phyloP scores from a whole-genome alignment of 2,113 vertebrate genomes.

The Antechinus flavipes region DNA sequence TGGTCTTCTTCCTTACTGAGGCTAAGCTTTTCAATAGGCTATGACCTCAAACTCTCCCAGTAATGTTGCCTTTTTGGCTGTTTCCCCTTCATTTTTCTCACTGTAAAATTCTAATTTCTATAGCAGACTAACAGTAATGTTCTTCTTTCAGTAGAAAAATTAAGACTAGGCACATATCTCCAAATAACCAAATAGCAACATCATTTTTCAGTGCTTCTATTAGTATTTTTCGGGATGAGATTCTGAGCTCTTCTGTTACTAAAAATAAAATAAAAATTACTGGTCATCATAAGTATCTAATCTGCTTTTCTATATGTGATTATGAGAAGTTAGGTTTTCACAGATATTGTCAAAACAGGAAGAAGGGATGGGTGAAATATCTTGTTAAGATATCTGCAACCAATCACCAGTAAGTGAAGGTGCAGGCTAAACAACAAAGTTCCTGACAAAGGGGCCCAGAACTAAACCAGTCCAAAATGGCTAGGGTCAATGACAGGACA shows the following conservation, averaged over 20 bases:
- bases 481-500: too few relatives aligned
- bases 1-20: neutral
- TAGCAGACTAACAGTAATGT: neutral
- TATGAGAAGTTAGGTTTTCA: too few relatives aligned
- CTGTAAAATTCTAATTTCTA: neutral
- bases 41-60: neutral
- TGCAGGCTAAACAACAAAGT: too few relatives aligned
- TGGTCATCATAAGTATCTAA: neutral
- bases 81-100: neutral
- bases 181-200: neutral
- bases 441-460: neutral
- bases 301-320: conserved; percentile 6
- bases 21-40: neutral
- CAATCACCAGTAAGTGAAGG: too few relatives aligned
- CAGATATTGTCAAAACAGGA: too few relatives aligned
- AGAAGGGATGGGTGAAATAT: too few relatives aligned
- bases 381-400: too few relatives aligned
- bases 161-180: neutral
- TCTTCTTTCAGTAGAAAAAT: neutral
- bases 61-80: neutral
- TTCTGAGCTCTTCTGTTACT: neutral
- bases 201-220: neutral
- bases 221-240: conserved; percentile 14
- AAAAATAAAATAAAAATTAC: conserved; percentile 13
- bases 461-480: too few relatives aligned